A percentile compares a stretch with the other conserved stretches of the same genome.
phyloP scores from a whole-genome alignment of 2,888 invertebrate genomes.

The Protodeltote pygarga region DNA sequence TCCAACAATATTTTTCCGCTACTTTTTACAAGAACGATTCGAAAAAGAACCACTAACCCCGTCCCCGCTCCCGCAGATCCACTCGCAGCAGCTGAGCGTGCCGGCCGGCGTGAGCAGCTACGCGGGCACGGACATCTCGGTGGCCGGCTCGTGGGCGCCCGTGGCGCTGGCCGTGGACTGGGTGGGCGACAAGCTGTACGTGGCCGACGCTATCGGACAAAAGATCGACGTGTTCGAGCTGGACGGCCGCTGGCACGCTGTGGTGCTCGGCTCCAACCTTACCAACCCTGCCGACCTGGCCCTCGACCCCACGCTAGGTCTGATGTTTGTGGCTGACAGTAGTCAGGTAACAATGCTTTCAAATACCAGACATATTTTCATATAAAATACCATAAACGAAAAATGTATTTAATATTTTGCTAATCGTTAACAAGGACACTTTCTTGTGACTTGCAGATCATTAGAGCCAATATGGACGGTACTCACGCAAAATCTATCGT shows the following conservation, averaged over 20 bases:
- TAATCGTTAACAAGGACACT: too few species aligned
- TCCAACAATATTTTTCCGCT: too few species aligned
- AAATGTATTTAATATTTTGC: too few species aligned
- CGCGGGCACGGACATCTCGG: constrained; percentile 89
- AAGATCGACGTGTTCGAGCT: constrained; percentile 97
- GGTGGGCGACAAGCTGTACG: constrained; percentile 98
- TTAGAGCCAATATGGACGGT: constrained; percentile 98
- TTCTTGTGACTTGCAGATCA: constrained; percentile 73
- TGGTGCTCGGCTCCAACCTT: constrained; percentile 96
- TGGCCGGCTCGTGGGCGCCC: constrained; percentile 95
- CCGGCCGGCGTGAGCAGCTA: constrained; percentile 75
- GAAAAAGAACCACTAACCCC: too few species aligned
- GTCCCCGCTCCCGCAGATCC: constrained; percentile 76
- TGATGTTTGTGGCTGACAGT: constrained; percentile 95
- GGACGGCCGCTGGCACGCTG: constrained; percentile 94
- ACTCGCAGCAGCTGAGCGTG: constrained; percentile 85
- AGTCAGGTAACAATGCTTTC: constrained; percentile 88
- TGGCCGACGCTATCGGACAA: constrained; percentile 96
- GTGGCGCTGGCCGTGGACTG: constrained; percentile 98
- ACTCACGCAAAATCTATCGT: constrained; percentile 94
- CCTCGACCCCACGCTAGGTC: constrained; percentile 95
- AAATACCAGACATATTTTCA: too few species aligned
- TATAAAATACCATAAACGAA: too few species aligned
- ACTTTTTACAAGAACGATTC: too few species aligned
- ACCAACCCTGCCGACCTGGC: constrained; percentile 97